A percentile compares a stretch with the other conserved stretches of the same genome.
Conservation (phyloP, 2,888 invertebrate genomes). For the Nasonia oneida region DNA sequence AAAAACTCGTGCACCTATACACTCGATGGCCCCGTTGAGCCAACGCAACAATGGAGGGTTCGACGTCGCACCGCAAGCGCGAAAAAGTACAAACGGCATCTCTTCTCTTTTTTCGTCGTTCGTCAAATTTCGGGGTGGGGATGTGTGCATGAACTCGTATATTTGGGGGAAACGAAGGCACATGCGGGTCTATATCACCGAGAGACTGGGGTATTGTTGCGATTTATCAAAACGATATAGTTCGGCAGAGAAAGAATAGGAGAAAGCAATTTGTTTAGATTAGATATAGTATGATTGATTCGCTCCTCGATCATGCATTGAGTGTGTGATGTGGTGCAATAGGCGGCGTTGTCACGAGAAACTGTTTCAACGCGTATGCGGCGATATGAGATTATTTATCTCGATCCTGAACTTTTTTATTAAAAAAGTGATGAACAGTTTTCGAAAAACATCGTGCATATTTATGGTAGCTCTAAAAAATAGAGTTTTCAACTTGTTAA, state of each 20-base stretch:
- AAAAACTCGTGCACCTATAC: background rate
- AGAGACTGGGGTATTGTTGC: constrained; percentile 72
- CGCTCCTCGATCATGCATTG: constrained; percentile 33
- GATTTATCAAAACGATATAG: constrained; percentile 75
- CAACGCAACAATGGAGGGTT: constrained; percentile 24
- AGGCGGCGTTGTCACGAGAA: background rate
- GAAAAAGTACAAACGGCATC: constrained; percentile 25
- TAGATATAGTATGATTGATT: constrained; percentile 58
- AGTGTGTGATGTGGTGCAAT: constrained; percentile 7
- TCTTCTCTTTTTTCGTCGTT: constrained; percentile 26
- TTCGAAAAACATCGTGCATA: background rate
- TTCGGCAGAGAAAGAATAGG: constrained; percentile 41
- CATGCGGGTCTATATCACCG: constrained; percentile 9
- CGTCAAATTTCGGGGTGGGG: constrained; percentile 18
- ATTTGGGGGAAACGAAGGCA: background rate
- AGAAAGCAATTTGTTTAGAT: constrained; percentile 61
- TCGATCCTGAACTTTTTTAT: background rate
- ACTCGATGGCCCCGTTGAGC: background rate
- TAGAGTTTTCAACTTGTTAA: background rate
- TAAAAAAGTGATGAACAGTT: background rate
- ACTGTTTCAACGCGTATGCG: background rate
- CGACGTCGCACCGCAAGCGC: background rate
- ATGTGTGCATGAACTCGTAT: background rate
- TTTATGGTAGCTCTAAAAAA: background rate
- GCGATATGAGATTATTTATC: background rate